These are phyloP conservation scores for Endotricha flammealis DNA, from an alignment of 2,888 invertebrate genomes.

Conservation along the genomic window DNA sequence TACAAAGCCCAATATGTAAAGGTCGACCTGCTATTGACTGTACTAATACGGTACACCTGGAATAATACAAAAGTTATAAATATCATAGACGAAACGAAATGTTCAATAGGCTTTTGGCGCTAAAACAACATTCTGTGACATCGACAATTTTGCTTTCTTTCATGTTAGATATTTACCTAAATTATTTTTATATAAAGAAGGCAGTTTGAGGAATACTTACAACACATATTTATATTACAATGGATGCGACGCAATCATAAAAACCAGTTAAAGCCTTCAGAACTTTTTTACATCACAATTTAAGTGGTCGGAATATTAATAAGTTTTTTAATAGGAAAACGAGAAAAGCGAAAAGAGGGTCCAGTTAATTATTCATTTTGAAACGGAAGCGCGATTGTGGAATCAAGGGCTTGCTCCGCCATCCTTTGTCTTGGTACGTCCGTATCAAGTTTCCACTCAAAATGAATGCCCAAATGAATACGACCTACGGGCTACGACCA, in stretches of 20 bases:
- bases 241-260: not conserved
- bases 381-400: slow-evolving; percentile 9
- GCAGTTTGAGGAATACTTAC: too few relatives aligned
- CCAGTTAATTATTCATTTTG: slow-evolving; percentile 14
- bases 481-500: not conserved
- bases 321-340: slow-evolving; percentile 8
- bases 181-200: too few relatives aligned
- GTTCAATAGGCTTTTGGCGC: too few relatives aligned
- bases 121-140: too few relatives aligned
- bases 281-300: slow-evolving; percentile 5
- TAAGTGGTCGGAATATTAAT: slow-evolving; percentile 4
- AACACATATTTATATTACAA: too few relatives aligned
- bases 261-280: not conserved
- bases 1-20: too few relatives aligned
- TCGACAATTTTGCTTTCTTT: too few relatives aligned
- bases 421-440: slow-evolving; percentile 7
- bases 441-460: slow-evolving; percentile 9
- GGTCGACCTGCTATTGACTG: too few relatives aligned
- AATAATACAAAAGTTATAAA: too few relatives aligned
- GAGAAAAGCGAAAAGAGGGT: slow-evolving; percentile 10
- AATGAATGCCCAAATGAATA: slow-evolving; percentile 9
- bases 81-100: too few relatives aligned
- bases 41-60: too few relatives aligned
- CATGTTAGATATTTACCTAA: too few relatives aligned
- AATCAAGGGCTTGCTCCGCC: slow-evolving; percentile 10